Evolutionary conservation across 1,140 invertebrate genomes (phyloP).

Genomic region (Drosophila azteca): DNA sequence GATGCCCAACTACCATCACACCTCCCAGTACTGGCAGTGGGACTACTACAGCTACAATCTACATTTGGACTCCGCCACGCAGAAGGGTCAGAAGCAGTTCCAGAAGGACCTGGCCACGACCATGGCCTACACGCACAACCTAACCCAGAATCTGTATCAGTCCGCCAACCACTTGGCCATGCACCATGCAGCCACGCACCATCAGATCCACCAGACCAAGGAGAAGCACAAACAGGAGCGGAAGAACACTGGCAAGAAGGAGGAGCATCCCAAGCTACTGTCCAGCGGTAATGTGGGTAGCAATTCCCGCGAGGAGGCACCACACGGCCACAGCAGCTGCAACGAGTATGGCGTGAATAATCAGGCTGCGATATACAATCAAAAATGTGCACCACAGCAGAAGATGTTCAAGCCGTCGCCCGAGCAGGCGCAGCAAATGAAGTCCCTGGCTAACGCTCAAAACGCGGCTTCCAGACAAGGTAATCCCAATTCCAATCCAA

Average conservation of each 20-base stretch:
- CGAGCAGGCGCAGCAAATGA: conserved; percentile 67
- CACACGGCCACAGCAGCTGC: conserved; percentile 51
- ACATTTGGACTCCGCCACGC: conserved; percentile 83
- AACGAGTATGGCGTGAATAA: conserved; percentile 63
- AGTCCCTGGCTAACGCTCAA: conserved; percentile 54
- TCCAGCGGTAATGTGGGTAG: conserved; percentile 37
- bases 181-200: conserved; percentile 67
- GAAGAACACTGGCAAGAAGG: conserved; percentile 66
- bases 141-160: conserved; percentile 79
- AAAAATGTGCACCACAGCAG: conserved; percentile 63
- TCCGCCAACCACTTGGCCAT: conserved; percentile 67
- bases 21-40: conserved; percentile 87
- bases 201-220: conserved; percentile 74
- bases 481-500: conserved; percentile 6
- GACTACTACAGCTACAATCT: conserved; percentile 86
- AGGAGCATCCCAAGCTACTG: conserved; percentile 51
- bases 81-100: conserved; percentile 82
- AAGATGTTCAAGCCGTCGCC: conserved; percentile 46
- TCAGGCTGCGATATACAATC: conserved; percentile 56
- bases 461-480: conserved; percentile 35
- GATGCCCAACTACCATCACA: conserved; percentile 86
- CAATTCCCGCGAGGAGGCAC: conserved; percentile 38
- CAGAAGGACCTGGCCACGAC: conserved; percentile 80
- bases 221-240: conserved; percentile 77
- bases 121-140: conserved; percentile 80